A percentile compares a stretch with the other conserved stretches of the same genome.
phyloP scores from a whole-genome alignment of 2,113 vertebrate genomes.

The Onychostoma macrolepis region DNA sequence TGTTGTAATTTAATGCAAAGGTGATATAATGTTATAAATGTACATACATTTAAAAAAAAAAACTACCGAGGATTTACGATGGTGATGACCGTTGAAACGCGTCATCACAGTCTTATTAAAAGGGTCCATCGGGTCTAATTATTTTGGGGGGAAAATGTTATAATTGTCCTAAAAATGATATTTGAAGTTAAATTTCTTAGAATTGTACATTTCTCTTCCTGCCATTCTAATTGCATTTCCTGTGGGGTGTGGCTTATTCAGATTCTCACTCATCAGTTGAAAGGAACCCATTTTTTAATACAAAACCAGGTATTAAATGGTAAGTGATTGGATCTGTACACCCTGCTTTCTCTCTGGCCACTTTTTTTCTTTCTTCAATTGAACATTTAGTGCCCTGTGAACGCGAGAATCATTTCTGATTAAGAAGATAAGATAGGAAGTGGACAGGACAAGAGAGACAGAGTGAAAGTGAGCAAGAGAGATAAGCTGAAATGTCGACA shows the following conservation, averaged over 20 bases:
- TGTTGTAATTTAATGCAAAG: too few relatives aligned
- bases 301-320: not conserved
- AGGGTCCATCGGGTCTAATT: too few relatives aligned
- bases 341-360: not conserved
- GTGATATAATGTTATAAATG: too few relatives aligned
- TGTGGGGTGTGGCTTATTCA: not conserved
- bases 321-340: not conserved
- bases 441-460: conserved; percentile 1
- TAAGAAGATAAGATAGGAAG: not conserved
- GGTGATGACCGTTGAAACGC: too few relatives aligned
- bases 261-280: not conserved
- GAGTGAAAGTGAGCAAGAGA: conserved; percentile 13
- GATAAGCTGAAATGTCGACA: conserved; percentile 36
- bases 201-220: not conserved
- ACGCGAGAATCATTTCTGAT: not conserved
- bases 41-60: too few relatives aligned
- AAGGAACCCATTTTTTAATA: not conserved
- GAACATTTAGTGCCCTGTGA: conserved; percentile 9
- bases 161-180: too few relatives aligned
- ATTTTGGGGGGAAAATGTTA: too few relatives aligned
- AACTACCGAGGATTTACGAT: too few relatives aligned
- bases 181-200: not conserved
- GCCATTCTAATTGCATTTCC: not conserved
- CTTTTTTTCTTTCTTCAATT: not conserved
- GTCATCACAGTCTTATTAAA: too few relatives aligned